These are phyloP conservation scores for Limnothrissa miodon DNA, from an alignment of 2,113 vertebrate species.

Conservation along the genomic window DNA sequence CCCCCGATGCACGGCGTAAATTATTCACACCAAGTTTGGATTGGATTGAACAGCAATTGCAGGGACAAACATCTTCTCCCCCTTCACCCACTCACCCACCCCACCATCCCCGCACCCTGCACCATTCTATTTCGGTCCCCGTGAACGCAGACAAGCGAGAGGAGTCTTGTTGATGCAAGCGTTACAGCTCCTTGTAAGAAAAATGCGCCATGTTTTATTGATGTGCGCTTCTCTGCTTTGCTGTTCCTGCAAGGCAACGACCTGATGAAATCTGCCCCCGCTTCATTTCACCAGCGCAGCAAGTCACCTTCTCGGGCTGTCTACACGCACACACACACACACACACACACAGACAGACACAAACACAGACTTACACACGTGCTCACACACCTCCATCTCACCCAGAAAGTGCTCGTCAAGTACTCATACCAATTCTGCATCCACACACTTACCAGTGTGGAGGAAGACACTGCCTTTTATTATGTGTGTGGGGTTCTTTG, in stretches of 20 bases:
- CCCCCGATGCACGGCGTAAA: conserved; percentile 45
- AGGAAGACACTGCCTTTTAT: not conserved
- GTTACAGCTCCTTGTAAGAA: conserved; percentile 48
- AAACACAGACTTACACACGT: not conserved
- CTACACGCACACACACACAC: not conserved
- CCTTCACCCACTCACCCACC: conserved; percentile 20
- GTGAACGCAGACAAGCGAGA: conserved; percentile 30
- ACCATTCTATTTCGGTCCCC: not conserved
- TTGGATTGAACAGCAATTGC: conserved; percentile 55
- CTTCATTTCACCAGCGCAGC: conserved; percentile 52
- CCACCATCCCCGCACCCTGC: not conserved
- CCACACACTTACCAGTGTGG: not conserved
- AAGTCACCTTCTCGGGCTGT: conserved; percentile 26
- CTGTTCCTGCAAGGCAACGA: conserved; percentile 48
- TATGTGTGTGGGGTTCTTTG: not conserved
- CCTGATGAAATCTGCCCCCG: conserved; percentile 49
- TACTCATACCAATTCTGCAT: not conserved
- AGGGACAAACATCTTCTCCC: conserved; percentile 56
- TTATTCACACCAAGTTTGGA: conserved; percentile 58
- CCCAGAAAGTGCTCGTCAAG: not conserved
- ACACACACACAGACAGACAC: not conserved
- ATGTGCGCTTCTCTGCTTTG: conserved; percentile 47
- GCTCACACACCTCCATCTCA: not conserved
- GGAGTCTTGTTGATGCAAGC: conserved; percentile 37
- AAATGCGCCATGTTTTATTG: conserved; percentile 63